Evolutionary conservation across 2,113 vertebrate species (phyloP), one percentile per base, ranked within the genome.

Genomic region (Bubo bubo): DNA sequence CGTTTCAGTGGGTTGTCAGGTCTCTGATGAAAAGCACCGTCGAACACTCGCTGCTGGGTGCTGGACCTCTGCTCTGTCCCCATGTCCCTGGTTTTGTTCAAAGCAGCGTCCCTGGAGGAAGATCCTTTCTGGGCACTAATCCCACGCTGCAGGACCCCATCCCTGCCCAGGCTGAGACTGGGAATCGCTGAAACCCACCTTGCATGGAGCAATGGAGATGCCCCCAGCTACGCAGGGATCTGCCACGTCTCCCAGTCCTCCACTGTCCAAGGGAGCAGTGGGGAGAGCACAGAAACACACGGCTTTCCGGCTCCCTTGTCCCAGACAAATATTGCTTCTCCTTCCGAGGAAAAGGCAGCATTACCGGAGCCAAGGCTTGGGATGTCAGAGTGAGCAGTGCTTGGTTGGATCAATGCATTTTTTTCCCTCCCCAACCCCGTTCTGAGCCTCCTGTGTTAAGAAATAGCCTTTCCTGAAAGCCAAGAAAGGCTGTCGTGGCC

Each of bases 201-300:
- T 1, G 3, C 17, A 3, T 0, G 7, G 71, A 23, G 58, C 4
- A 2, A 9, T 11, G 50, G 62, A 27, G 64, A 5, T 19, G n/a
- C 72, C 28, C 53, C 4, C n/a, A 43, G 73, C 50, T 32, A 32
- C 3, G 2, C 63, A 12, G 52, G 66, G 83, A 35, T 10, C 43
- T 27, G 56, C 63, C 1, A 1, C 7, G 0, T 45, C 49, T 73
- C 72, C 81, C 49, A 30, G 12, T 21, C 59, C 35, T 32, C 28
- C 4, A 14, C 50, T 9, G 10, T 7, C 1, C 0, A 35, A 34
- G 43, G 16, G 34, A 18, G 11, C 2, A 1, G 23, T 23, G 43
- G 43, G 26, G 27, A n/a, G 18, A 55, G 73, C 21, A 12, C 2
- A 8, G 59, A 17, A 64, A 23, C 2, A 0, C 16, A 15, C 0